Conservation (phyloP, 2,113 vertebrate genomes). For the Ptyas mucosa region DNA sequence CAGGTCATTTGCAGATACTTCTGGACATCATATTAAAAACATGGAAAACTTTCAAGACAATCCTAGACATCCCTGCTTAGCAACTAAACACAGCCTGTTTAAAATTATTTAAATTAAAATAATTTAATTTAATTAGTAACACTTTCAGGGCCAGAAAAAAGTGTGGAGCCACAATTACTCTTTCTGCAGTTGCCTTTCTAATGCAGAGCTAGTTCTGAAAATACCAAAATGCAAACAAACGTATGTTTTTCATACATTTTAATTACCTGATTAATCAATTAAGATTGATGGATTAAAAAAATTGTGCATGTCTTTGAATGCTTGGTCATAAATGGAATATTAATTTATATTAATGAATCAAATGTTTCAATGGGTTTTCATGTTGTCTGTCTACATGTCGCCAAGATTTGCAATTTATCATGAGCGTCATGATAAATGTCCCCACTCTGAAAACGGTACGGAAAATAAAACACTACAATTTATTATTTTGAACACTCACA, state of each 20-base stretch:
- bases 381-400: neutral
- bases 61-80: neutral
- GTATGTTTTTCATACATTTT: neutral
- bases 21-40: neutral
- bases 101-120: neutral
- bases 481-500: neutral
- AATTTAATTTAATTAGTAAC: neutral
- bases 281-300: neutral
- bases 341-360: neutral
- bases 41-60: neutral
- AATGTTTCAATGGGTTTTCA: neutral
- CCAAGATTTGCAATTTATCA: conserved; percentile 4
- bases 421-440: conserved; percentile 2
- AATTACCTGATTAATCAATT: neutral
- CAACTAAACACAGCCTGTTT: neutral
- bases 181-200: neutral
- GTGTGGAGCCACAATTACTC: neutral
- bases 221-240: neutral
- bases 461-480: conserved; percentile 17
- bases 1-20: neutral
- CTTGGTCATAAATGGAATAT: neutral
- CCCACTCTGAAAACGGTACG: neutral
- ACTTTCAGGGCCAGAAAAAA: neutral
- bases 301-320: neutral
- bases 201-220: neutral